Conservation (phyloP, 2,888 invertebrate species). For the Calameuta idolon region DNA sequence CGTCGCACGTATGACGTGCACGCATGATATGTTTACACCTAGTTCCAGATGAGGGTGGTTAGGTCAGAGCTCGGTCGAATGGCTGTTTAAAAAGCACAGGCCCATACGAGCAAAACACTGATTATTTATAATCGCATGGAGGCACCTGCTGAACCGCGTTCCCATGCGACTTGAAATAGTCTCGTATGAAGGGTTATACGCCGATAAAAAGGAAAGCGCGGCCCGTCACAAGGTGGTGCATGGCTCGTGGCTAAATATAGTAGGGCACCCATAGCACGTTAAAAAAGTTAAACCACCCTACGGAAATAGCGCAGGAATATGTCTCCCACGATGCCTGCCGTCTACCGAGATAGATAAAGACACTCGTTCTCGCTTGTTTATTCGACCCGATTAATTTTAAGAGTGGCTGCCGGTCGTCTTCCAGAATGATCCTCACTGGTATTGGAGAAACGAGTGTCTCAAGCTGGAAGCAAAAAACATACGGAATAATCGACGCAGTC, state of each 20-base stretch:
- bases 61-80: neutral
- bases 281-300: slow-evolving; percentile 51
- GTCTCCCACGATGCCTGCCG: slow-evolving; percentile 53
- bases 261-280: slow-evolving; percentile 35
- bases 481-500: neutral
- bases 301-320: slow-evolving; percentile 46
- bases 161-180: slow-evolving; percentile 61
- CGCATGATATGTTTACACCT: neutral
- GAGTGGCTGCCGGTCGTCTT: neutral
- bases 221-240: slow-evolving; percentile 47
- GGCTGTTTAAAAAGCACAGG: neutral
- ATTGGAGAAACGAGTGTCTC: neutral
- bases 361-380: neutral
- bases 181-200: slow-evolving; percentile 15
- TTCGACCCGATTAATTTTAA: slow-evolving; percentile 6
- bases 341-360: neutral
- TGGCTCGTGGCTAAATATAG: slow-evolving; percentile 50
- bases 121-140: slow-evolving; percentile 57
- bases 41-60: neutral
- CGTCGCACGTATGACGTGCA: neutral
- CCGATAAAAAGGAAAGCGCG: slow-evolving; percentile 43
- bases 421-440: neutral
- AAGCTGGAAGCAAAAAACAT: neutral
- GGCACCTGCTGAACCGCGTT: slow-evolving; percentile 60
- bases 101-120: slow-evolving; percentile 30